These are phyloP conservation scores for Phalloptychus januarius DNA, from an alignment of 2,797 vertebrate genomes.

Conservation along the genomic window DNA sequence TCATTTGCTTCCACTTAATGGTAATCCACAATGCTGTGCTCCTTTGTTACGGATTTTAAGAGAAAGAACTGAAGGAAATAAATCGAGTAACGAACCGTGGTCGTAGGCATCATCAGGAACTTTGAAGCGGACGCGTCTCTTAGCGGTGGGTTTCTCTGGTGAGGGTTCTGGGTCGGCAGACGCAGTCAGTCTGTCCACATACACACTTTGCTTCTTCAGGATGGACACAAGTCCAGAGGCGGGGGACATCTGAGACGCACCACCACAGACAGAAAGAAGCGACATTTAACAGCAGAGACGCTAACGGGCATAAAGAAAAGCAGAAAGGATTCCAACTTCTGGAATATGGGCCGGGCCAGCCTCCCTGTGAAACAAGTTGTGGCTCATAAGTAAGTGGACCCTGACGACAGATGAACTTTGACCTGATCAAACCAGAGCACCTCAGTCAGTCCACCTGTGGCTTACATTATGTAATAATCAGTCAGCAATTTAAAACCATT, in stretches of 20 bases:
- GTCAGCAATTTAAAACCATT: background rate
- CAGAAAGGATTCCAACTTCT: background rate
- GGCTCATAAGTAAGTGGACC: background rate
- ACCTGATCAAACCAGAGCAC: background rate
- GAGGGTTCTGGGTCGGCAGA: conserved; percentile 58
- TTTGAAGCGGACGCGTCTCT: conserved; percentile 92
- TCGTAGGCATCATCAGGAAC: conserved; percentile 90
- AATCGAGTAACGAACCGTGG: conserved; percentile 79
- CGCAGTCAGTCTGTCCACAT: conserved; percentile 30
- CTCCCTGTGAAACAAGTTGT: background rate
- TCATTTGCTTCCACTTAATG: background rate
- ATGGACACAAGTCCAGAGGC: conserved; percentile 92
- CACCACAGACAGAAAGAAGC: background rate
- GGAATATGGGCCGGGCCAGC: background rate
- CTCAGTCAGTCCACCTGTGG: background rate
- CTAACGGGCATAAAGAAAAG: background rate
- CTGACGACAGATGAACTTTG: conserved; percentile 17
- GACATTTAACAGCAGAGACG: background rate
- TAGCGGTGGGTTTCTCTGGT: conserved; percentile 73
- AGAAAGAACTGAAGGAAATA: conserved; percentile 6
- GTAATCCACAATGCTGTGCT: background rate
- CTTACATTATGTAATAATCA: conserved; percentile 1
- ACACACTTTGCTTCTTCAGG: conserved; percentile 86
- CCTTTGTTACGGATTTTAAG: background rate
- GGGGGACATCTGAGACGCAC: conserved; percentile 81